phyloP scores from a whole-genome alignment of 2,797 vertebrate genomes.

The Chloroceryle inda region DNA sequence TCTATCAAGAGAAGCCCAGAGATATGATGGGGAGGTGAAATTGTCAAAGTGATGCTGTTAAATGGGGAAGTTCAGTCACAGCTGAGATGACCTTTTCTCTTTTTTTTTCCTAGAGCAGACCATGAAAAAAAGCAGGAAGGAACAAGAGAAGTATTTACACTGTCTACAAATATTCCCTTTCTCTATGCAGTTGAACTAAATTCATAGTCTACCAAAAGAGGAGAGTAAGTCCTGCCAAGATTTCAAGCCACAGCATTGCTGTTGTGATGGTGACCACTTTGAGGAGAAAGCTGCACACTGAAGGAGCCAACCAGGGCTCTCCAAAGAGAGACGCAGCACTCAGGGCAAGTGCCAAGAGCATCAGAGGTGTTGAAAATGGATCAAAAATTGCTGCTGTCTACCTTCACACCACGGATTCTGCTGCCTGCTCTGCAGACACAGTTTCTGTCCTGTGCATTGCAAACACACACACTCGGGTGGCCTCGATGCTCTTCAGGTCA shows the following conservation, averaged over 20 bases:
- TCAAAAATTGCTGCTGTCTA: background rate
- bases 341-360: background rate
- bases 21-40: rapidly evolving
- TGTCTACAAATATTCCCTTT: background rate
- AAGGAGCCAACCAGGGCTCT: rapidly evolving
- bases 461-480: background rate
- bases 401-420: background rate
- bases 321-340: background rate
- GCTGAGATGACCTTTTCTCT: background rate
- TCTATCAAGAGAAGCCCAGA: background rate
- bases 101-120: background rate
- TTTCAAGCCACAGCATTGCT: background rate
- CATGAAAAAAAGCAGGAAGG: background rate
- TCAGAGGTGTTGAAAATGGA: background rate
- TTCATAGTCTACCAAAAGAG: background rate
- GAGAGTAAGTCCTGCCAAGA: background rate
- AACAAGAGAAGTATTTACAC: background rate
- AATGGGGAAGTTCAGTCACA: background rate
- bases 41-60: background rate
- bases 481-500: background rate
- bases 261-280: background rate
- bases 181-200: background rate
- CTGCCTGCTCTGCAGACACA: background rate
- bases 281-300: background rate
- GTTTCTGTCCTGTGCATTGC: background rate